Base-by-base conservation (phyloP, 1,140 invertebrate genomes). In the Drosophila novamexicana region DNA sequence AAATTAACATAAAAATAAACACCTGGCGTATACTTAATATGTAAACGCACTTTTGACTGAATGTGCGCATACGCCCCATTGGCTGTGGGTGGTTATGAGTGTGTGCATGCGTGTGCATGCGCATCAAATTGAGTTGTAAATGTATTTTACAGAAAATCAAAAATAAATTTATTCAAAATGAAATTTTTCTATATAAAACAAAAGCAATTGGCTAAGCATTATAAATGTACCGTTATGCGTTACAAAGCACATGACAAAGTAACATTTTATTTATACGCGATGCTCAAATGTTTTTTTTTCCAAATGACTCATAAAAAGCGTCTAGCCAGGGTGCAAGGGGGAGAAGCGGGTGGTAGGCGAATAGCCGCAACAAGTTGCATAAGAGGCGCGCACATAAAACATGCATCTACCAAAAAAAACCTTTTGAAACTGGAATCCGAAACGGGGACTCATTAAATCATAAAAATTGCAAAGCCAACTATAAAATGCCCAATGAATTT, bases 401-500 rank as follows among this genome's bases (percentile, higher is more conserved):
- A 72, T 84, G 70, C 68, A 74, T 63, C 67, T 65, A 79, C 22
- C 5, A 29, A 29, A 29, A 29, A 29, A 29, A 29, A 29, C 22
- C 22, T 77, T 83, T 76, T 78, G 75, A 50, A 66, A 16, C 7
- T 39, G 18, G 16, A 52, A 61, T 18, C 36, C 44, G n/a, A 29
- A 52, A 68, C 16, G 47, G 47, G 39, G 54, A 57, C 62, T 54
- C 72, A 83, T 79, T 72, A 79, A 83, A 72, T 83, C 72, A 84
- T 66, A 65, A 63, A 83, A 77, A 69, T 42, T 40, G 54, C 79
- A 40, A 12, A 45, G 64, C 61, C 64, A 29, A 59, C 61, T 63
- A 81, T 81, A 82, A 81, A 80, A 83, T 65, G 63, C 39, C 63
- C 70, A 79, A 84, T 80, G 77, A 77, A 80, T 84, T 79, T 75